Percentiles rank a stretch among this genome's conserved stretches.
Conservation (phyloP, 2,797 vertebrate genomes). For the Etheostoma perlongum region DNA sequence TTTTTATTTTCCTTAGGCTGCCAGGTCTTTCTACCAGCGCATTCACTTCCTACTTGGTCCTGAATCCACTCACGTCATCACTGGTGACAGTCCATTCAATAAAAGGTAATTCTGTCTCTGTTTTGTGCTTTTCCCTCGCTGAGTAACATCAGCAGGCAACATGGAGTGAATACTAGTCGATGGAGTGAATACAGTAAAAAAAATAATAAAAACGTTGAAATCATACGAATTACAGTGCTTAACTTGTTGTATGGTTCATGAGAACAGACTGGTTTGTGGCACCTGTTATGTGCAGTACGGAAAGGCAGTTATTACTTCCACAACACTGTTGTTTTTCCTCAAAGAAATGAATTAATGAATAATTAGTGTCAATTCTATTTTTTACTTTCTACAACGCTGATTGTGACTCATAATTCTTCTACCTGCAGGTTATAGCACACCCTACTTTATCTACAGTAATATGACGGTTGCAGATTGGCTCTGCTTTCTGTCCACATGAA, state of each 20-base stretch:
- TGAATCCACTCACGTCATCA: slow-evolving; percentile 93
- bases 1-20: slow-evolving; percentile 77
- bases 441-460: slow-evolving; percentile 30
- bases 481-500: slow-evolving; percentile 18
- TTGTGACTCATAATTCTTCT: slow-evolving; percentile 17
- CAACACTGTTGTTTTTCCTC: slow-evolving; percentile 28
- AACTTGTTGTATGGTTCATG: no score
- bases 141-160: neutral
- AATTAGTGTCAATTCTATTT: neutral
- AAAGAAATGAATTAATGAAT: neutral
- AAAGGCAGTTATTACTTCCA: neutral
- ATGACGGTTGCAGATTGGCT: slow-evolving; percentile 5
- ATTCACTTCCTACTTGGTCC: slow-evolving; percentile 94
- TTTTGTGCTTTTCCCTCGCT: neutral
- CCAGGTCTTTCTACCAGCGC: slow-evolving; percentile 95
- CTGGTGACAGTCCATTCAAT: slow-evolving; percentile 94
- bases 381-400: slow-evolving; percentile 3
- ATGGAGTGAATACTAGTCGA: no score
- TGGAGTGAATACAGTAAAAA: no score
- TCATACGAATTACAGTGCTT: no score
- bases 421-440: slow-evolving; percentile 1
- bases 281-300: no score
- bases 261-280: no score
- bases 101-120: slow-evolving; percentile 86
- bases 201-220: no score